Base-by-base conservation (phyloP, 2,113 vertebrate genomes). In the Geococcyx californianus region DNA sequence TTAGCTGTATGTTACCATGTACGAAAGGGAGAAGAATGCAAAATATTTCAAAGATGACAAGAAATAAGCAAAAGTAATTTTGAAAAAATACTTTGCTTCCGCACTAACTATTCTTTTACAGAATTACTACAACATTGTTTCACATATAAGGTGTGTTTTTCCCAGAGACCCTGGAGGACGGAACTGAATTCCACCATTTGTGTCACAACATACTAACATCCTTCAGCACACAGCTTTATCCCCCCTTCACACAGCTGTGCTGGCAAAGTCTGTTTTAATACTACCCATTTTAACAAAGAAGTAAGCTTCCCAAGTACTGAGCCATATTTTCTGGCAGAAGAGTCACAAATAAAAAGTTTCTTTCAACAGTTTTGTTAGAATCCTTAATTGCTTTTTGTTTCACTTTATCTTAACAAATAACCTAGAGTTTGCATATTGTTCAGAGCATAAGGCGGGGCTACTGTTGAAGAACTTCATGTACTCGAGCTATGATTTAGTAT, bases 331-430 rank as follows among this genome's bases (percentile, higher is more conserved):
- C 87, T 79, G 62, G 66, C 67, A 87, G 44, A 72, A 84, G 40
- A 85, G 8, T 7, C 3, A 7, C 38, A 84, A 80, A 62, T 4
- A 56, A 66, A 81, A 87, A 60, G 36, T 55, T 87, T 63, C 21
- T 38, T 93, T 60, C 36, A 45, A 44, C 36, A 64, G 44, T 36
- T 87, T 82, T 76, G 62, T 26, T 31, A 79, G 44, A 79, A 68
- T 67, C 64, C 60, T 82, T 20, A 62, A 16, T 10, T 40, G 29
- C 49, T 82, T 94, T 89, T 91, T 82, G 62, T 85, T 94, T 87
- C 82, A 64, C 28, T 89, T 91, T 36, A 84, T 34, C 20, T 82
- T 72, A 72, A 4, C 45, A 66, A 69, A 59, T 20, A 68, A 83
- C 40, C 62, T 25, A 20, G 3, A 51, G 55, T 85, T 87, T 62